Conservation (phyloP, 1,140 invertebrate genomes). For the Contarinia nasturtii region DNA sequence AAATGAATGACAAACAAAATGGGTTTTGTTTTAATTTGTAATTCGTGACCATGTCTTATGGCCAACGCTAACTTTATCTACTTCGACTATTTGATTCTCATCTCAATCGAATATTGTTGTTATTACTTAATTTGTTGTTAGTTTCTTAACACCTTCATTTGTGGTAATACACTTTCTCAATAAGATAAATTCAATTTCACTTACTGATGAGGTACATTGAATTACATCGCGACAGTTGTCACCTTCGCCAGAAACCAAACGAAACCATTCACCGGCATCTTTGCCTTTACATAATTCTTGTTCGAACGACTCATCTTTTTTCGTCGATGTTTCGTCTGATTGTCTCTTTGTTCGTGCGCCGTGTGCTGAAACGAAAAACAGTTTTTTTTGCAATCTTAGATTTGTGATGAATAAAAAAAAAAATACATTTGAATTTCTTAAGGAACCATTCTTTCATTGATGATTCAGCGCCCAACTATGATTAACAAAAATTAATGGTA, state of each 20-base stretch:
- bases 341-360: constrained; percentile 33
- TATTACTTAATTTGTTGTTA: too few relatives aligned
- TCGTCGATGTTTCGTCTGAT: constrained; percentile 30
- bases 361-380: constrained; percentile 24
- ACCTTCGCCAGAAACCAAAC: constrained; percentile 69
- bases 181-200: constrained; percentile 12
- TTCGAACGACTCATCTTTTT: constrained; percentile 73
- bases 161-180: too few relatives aligned
- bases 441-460: neutral
- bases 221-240: constrained; percentile 90
- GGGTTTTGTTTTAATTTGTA: neutral
- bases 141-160: too few relatives aligned
- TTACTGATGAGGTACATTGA: constrained; percentile 79
- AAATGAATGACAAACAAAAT: constrained; percentile 1
- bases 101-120: too few relatives aligned
- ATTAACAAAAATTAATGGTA: constrained; percentile 16
- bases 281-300: constrained; percentile 81
- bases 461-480: constrained; percentile 2
- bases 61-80: neutral
- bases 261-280: constrained; percentile 90
- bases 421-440: neutral
- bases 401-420: neutral
- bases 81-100: neutral
- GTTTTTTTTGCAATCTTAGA: neutral
- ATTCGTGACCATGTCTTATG: too few relatives aligned